Base-by-base conservation (phyloP, 1,140 invertebrate species). In the Ceratina australensis region DNA sequence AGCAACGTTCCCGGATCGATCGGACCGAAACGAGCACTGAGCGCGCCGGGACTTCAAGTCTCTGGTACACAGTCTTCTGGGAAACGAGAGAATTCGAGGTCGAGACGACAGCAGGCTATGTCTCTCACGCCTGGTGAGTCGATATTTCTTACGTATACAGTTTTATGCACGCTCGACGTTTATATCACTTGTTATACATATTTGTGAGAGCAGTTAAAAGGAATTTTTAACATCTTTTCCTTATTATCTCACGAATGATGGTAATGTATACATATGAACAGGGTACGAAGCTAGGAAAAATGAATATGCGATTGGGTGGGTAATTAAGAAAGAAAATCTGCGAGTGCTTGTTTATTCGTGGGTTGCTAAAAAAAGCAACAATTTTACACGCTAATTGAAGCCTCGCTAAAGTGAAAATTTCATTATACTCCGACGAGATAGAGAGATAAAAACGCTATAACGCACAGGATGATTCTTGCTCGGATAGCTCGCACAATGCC, bases 21-120 rank as follows among this genome's bases (percentile, higher is more conserved):
- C 47, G 94, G 93, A 1, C 93, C 94, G 18, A 96, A 96, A 76
- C 91, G 95, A 22, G 95, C 96, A 8, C 93, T 95, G 22, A 95
- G 95, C 5, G 95, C 95, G 0, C 95, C 95, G 0, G 95, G 96
- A 0, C 92, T 96, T 12, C 95, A 96, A 68, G 91, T 94, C 42
- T 91, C 94, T 10, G 86, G 85, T 5, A 76, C 87, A 15, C 88
- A 89, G 67, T 63, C 76, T 18, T 82, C 85, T 60, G 63, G 85
- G 4, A 90, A 92, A 64, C 84, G 90, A 1, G 87, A 89, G 12
- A 89, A 79, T 5, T 87, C 90, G 49, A 87, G 87, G 72, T 84
- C 87, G 33, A 87, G 89, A 75, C 78, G 90, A 56, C 87, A 89
- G 52, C 89, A 90, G 63, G 65, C 93, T 90, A 83, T 93, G 93